These are phyloP conservation scores for Nesospiza acunhae DNA, from an alignment of 2,113 vertebrate species.

Conservation along the genomic window DNA sequence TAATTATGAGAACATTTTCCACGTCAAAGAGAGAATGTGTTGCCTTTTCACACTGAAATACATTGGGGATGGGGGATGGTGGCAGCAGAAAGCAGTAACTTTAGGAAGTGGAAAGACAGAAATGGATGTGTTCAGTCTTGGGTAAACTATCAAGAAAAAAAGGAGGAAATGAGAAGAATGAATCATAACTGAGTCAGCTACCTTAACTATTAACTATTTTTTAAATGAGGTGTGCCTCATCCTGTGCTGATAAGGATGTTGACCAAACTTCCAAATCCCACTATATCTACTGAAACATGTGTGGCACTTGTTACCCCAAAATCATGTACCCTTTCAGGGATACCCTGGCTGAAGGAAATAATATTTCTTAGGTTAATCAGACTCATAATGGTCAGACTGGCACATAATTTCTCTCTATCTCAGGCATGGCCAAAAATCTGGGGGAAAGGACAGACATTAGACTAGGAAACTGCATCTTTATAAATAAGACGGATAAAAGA, in stretches of 20 bases:
- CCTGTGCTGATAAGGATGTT: not conserved
- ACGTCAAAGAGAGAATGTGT: not conserved
- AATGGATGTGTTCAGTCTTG: not conserved
- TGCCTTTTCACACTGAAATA: not conserved
- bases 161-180: not conserved
- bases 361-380: not conserved
- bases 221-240: not conserved
- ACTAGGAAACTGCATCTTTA: not conserved
- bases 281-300: not conserved
- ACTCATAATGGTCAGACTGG: not conserved
- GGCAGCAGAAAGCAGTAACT: not conserved
- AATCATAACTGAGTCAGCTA: conserved; percentile 11
- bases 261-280: not conserved
- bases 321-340: not conserved
- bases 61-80: not conserved
- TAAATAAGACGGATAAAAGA: not conserved
- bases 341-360: not conserved
- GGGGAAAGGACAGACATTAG: not conserved
- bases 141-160: not conserved
- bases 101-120: not conserved
- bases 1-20: not conserved
- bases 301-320: not conserved
- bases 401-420: not conserved
- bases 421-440: not conserved
- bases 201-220: not conserved